These are phyloP conservation scores for Thalassoma bifasciatum DNA, from an alignment of 2,113 vertebrate species.

Conservation along the genomic window DNA sequence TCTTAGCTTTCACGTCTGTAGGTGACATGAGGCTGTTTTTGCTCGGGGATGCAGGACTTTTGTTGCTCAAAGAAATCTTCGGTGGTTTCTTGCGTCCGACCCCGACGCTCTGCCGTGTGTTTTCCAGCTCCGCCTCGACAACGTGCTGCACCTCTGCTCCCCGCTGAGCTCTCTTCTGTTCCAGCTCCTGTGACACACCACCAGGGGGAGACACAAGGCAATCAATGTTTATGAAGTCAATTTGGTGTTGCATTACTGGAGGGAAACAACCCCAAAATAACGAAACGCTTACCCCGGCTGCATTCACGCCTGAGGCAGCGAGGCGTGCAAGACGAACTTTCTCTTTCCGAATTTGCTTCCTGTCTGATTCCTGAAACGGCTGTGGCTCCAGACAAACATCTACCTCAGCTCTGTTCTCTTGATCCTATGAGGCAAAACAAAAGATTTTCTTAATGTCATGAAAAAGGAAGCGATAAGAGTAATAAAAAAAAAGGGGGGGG, in stretches of 20 bases:
- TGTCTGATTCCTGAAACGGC: constrained; percentile 78
- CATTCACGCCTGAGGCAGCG: constrained; percentile 81
- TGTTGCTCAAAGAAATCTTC: constrained; percentile 64
- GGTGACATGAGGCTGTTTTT: constrained; percentile 44
- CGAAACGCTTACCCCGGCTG: neutral
- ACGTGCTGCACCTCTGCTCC: constrained; percentile 56
- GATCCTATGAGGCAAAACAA: constrained; percentile 74
- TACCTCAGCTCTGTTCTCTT: constrained; percentile 71
- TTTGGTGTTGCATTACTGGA: neutral
- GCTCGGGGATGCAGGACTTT: constrained; percentile 15
- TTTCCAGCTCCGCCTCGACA: constrained; percentile 69
- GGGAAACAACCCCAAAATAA: neutral
- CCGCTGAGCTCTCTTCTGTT: constrained; percentile 85
- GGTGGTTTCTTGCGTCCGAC: constrained; percentile 71
- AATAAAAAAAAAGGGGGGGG: neutral
- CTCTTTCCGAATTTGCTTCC: constrained; percentile 86
- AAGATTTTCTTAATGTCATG: neutral
- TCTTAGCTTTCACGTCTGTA: constrained; percentile 84
- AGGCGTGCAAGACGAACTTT: constrained; percentile 84
- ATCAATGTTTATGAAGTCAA: constrained; percentile 14
- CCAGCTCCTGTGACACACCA: constrained; percentile 83
- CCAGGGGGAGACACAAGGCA: constrained; percentile 27
- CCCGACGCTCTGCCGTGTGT: constrained; percentile 69
- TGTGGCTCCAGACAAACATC: constrained; percentile 70
- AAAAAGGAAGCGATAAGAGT: neutral